Evolutionary conservation across 2,797 vertebrate genomes (phyloP).

Genomic region (Phalanger gymnotis): DNA sequence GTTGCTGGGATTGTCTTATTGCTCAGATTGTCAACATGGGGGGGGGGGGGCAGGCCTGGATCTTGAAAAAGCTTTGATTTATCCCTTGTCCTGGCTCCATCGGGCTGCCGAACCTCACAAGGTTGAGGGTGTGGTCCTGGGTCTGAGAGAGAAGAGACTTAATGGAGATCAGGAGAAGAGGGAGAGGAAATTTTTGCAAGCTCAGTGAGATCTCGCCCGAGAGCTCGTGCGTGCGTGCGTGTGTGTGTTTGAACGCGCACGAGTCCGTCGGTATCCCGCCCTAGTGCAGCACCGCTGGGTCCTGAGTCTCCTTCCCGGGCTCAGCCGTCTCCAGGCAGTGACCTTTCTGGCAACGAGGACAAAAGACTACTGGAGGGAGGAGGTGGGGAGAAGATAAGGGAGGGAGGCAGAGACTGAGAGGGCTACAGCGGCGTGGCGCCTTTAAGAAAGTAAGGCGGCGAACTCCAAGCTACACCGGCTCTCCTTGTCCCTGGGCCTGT

Average conservation of each 20-base stretch:
- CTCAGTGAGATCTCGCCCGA: not conserved
- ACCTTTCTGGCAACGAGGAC: not conserved
- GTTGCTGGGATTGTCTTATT: not conserved
- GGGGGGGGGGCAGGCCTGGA: not conserved
- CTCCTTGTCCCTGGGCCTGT: not conserved
- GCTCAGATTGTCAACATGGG: not conserved
- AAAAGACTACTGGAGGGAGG: conserved; percentile 49
- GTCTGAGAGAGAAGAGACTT: not conserved
- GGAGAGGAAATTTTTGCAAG: not conserved
- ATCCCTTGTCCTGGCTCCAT: not conserved
- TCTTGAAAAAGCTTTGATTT: not conserved
- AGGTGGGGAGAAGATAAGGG: conserved; percentile 43
- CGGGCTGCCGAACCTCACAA: not conserved
- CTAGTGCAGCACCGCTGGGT: not conserved
- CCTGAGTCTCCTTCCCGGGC: not conserved
- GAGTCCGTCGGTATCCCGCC: not conserved
- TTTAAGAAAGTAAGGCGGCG: conserved; percentile 28
- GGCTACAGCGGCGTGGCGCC: conserved; percentile 29
- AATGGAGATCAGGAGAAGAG: not conserved
- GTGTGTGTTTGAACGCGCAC: not conserved
- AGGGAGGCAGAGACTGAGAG: not conserved
- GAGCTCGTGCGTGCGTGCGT: not conserved
- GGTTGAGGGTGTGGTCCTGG: not conserved
- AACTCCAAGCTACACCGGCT: not conserved
- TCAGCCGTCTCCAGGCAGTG: not conserved